Evolutionary conservation across 2,113 vertebrate genomes (phyloP), one percentile per base, ranked within the genome.

Genomic region (Eptesicus fuscus): DNA sequence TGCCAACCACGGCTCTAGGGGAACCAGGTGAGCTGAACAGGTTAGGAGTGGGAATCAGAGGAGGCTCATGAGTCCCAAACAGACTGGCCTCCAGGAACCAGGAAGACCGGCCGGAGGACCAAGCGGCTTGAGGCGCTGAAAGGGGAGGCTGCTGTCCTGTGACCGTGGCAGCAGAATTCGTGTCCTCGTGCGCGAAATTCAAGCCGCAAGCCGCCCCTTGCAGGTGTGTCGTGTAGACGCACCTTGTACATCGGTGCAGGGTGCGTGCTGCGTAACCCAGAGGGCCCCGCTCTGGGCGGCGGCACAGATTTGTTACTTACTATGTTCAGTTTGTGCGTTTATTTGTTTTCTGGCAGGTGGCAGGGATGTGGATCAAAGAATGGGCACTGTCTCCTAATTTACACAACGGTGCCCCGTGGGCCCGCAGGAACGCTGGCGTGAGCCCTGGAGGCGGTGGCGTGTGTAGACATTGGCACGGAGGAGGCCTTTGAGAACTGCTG

Each of bases 361-460:
- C 79, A 83, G 49, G 59, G 20, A 63, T 44, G 7, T 1, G 30
- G 17, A 30, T 25, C 37, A 4, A 63, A 30, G 47, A 49, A 23
- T 2, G 42, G 25, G 16, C 40, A 13, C 25, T 2, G 1, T 51
- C 69, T 63, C 65, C 74, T n/a, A 12, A 42, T 9, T 73, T 17
- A 8, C 56, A 22, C 49, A 8, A 1, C 53, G 63, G 7, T 10
- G 4, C 9, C 59, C 42, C 3, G 4, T 20, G 40, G 25, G 61
- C 28, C 82, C 13, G 18, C 32, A 23, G 78, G 11, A 35, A 14
- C 20, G 30, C 61, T 10, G 9, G 17, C 4, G 28, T 32, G 61
- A 53, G 73, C 56, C 65, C 47, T 2, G 6, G 20, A 3, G n/a
- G 79, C 28, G 22, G 47, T 4, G 4, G 32, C 0, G 0, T 8